phyloP scores from a whole-genome alignment of 2,113 vertebrate genomes.

The Ovis canadensis region DNA sequence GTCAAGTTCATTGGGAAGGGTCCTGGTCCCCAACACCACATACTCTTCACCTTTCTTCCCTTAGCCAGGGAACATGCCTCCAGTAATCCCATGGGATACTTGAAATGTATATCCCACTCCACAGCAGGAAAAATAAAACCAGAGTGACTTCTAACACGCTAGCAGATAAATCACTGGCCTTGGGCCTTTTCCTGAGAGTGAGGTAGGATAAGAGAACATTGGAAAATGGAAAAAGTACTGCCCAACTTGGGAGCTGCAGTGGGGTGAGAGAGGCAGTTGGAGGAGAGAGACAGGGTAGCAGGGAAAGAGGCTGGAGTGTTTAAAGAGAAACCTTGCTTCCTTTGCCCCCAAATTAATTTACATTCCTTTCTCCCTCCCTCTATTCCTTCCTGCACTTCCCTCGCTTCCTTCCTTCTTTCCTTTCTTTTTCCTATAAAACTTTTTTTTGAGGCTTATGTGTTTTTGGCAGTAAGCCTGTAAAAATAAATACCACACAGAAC shows the following conservation, averaged over 20 bases:
- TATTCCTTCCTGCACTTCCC: no score
- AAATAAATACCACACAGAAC: neutral
- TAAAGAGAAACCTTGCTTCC: neutral
- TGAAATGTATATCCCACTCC: neutral
- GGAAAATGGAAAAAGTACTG: neutral
- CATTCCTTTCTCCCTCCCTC: neutral
- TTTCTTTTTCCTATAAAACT: neutral
- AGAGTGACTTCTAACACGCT: neutral
- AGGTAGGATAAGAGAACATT: neutral
- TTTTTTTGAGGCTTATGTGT: neutral
- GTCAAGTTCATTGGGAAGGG: neutral
- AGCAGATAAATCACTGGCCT: neutral
- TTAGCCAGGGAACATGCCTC: neutral
- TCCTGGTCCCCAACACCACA: no score
- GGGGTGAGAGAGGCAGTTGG: neutral
- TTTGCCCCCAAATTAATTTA: neutral
- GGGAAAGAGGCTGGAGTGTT: neutral
- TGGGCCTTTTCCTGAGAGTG: neutral
- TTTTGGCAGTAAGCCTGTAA: neutral
- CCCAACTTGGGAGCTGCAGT: neutral
- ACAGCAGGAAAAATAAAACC: neutral
- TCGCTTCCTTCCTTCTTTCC: neutral
- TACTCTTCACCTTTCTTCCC: neutral
- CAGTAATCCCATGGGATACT: neutral
- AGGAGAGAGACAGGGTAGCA: neutral